Evolutionary conservation across 2,888 invertebrate genomes (phyloP).

Genomic region (Lasioglossum morio): DNA sequence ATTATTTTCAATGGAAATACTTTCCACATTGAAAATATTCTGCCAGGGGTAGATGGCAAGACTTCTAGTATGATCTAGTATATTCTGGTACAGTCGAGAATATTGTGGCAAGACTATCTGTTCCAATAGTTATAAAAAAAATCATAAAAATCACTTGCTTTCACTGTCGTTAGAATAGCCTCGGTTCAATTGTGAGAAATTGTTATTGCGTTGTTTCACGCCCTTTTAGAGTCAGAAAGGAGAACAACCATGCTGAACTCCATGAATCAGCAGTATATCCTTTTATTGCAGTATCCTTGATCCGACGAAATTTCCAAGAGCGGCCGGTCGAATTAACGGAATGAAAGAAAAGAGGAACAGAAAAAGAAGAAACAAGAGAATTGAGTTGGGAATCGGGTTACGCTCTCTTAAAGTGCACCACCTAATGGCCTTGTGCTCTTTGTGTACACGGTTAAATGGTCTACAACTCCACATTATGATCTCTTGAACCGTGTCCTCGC

Average conservation of each 20-base stretch:
- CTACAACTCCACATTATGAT: slow-evolving; percentile 21
- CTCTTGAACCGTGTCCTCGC: slow-evolving; percentile 24
- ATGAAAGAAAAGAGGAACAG: not conserved
- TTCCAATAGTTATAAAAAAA: not conserved
- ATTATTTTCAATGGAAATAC: too few relatives aligned
- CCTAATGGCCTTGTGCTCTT: slow-evolving; percentile 25
- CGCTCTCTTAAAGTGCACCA: slow-evolving; percentile 15
- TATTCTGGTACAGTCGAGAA: too few relatives aligned
- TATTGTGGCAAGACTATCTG: too few relatives aligned
- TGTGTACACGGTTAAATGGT: slow-evolving; percentile 18
- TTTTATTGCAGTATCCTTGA: slow-evolving; percentile 13
- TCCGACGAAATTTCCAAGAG: slow-evolving; percentile 22
- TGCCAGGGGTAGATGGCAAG: too few relatives aligned
- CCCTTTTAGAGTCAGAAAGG: not conserved
- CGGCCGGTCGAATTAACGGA: slow-evolving; percentile 6
- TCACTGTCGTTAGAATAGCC: too few relatives aligned
- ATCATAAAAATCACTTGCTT: not conserved
- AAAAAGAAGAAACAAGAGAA: not conserved
- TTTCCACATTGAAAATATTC: too few relatives aligned
- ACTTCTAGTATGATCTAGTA: too few relatives aligned
- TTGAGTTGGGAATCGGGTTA: slow-evolving; percentile 8
- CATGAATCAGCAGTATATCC: slow-evolving; percentile 2
- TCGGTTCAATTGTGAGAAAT: not conserved
- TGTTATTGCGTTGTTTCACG: not conserved
- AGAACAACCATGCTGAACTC: not conserved